These are phyloP conservation scores for Catostylus mosaicus DNA, from an alignment of 30 jellyfish, hydroid and myxozoan genomes.

Conservation along the genomic window DNA sequence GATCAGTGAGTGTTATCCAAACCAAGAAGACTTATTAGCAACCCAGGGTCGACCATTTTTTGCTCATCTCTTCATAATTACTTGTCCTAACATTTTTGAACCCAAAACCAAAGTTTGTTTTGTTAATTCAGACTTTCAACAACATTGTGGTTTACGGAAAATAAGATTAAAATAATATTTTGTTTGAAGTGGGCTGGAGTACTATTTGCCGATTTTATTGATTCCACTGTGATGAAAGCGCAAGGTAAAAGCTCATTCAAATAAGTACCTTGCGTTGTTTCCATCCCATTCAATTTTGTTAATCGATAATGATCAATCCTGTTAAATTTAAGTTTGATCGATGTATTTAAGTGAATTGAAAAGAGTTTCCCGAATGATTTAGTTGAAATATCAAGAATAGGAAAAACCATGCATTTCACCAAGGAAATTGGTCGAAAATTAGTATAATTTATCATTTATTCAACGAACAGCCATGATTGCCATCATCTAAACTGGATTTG, in stretches of 20 bases:
- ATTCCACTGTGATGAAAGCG: constrained; percentile 48
- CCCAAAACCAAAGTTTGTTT: constrained; percentile 70
- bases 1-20: constrained; percentile 13
- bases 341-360: constrained; percentile 35
- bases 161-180: constrained; percentile 49
- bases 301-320: constrained; percentile 37
- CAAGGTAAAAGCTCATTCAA: constrained; percentile 18
- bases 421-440: constrained; percentile 40
- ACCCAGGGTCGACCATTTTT: constrained; percentile 16
- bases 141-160: constrained; percentile 70
- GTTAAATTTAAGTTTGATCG: constrained; percentile 42
- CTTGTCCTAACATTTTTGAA: constrained; percentile 53
- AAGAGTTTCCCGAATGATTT: constrained; percentile 44
- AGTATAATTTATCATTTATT: constrained; percentile 31
- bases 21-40: constrained; percentile 36
- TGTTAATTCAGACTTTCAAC: constrained; percentile 69
- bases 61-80: constrained; percentile 34
- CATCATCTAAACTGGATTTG: not conserved
- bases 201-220: constrained; percentile 67
- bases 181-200: constrained; percentile 80
- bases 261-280: constrained; percentile 5
- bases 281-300: constrained; percentile 26
- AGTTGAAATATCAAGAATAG: constrained; percentile 38
- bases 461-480: not conserved
- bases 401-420: constrained; percentile 22